Evolutionary conservation across 2,797 vertebrate species (phyloP).

Genomic region (Myotis myotis): DNA sequence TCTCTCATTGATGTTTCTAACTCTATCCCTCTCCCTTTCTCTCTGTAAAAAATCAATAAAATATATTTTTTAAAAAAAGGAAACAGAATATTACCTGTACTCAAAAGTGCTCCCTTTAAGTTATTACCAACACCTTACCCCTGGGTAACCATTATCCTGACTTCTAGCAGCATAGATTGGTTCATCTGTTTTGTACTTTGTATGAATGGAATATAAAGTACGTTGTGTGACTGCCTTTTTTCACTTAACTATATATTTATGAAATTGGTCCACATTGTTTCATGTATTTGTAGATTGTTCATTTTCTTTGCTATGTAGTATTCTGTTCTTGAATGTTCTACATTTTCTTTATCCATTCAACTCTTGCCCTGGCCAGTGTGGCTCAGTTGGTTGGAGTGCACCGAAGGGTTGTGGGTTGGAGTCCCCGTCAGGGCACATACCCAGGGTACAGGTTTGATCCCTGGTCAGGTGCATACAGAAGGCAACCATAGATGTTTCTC

Average conservation of each 20-base stretch:
- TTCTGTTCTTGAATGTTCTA: neutral
- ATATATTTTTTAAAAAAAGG: neutral
- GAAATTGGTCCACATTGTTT: neutral
- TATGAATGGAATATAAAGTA: neutral
- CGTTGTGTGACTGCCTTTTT: neutral
- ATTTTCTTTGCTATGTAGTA: neutral
- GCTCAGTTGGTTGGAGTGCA: neutral
- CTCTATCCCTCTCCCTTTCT: too few species aligned
- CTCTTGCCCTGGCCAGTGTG: neutral
- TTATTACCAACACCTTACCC: neutral
- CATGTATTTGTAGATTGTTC: neutral
- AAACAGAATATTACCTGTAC: neutral
- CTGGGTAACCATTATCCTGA: neutral
- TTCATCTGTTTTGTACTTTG: neutral
- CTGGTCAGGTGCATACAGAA: neutral
- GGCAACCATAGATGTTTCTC: neutral
- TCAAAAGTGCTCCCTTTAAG: neutral
- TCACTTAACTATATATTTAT: neutral
- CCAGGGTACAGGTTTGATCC: too few species aligned
- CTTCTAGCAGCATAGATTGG: neutral
- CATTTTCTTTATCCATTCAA: neutral
- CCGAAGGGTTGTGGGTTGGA: neutral
- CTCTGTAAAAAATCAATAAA: too few species aligned
- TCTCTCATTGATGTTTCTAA: too few species aligned
- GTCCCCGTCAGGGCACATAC: too few species aligned